These are phyloP conservation scores for Thamnophis elegans DNA, from an alignment of 2,797 vertebrate species.

Conservation along the genomic window DNA sequence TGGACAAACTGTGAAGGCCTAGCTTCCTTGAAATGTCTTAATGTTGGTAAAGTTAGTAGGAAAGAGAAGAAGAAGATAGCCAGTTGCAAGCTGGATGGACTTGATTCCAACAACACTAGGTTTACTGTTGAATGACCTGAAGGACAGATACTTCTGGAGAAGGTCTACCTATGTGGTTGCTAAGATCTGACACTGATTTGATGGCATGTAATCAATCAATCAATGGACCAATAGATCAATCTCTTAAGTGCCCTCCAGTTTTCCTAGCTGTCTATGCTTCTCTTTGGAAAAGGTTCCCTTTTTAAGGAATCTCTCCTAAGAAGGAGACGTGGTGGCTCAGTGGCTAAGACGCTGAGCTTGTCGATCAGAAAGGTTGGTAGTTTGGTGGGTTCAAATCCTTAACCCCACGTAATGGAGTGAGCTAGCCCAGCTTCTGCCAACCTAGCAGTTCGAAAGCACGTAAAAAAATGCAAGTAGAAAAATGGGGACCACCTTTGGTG, in stretches of 20 bases:
- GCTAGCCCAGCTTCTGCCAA: too few species aligned
- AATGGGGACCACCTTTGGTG: too few species aligned
- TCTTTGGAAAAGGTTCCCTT: not conserved
- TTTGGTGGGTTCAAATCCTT: too few species aligned
- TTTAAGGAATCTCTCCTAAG: not conserved
- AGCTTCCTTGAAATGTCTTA: not conserved
- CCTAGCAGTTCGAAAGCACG: too few species aligned
- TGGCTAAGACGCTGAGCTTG: too few species aligned
- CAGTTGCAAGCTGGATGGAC: not conserved
- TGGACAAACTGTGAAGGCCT: not conserved
- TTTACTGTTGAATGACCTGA: not conserved
- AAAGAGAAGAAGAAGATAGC: not conserved
- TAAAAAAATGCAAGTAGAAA: too few species aligned
- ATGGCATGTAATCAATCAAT: not conserved
- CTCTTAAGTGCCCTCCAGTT: not conserved
- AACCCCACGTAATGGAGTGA: too few species aligned
- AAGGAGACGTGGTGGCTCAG: too few species aligned
- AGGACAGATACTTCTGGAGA: not conserved
- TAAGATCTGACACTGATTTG: not conserved
- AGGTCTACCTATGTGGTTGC: not conserved
- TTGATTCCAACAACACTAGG: not conserved
- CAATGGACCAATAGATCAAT: not conserved
- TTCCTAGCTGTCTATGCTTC: not conserved
- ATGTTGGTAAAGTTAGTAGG: not conserved
- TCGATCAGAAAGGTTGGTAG: too few species aligned